These are phyloP conservation scores for Grammomys surdaster DNA, from an alignment of 2,113 vertebrate species.

Conservation along the genomic window DNA sequence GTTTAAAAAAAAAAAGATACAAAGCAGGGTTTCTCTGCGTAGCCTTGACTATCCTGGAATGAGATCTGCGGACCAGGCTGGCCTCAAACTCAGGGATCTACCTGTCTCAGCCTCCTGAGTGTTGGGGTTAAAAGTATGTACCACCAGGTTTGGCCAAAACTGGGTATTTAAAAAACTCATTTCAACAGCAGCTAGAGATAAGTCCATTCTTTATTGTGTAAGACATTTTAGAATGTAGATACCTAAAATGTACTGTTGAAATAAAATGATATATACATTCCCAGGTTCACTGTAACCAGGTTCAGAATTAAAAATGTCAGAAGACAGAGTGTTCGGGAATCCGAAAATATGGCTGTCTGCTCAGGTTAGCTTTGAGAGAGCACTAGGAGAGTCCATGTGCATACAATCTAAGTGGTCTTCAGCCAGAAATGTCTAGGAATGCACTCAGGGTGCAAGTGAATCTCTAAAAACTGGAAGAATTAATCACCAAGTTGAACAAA, in stretches of 20 bases:
- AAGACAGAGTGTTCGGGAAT: slow-evolving; percentile 44
- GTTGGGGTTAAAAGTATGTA: background rate
- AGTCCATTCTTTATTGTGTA: slow-evolving; percentile 61
- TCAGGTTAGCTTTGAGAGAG: slow-evolving; percentile 17
- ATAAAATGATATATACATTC: slow-evolving; percentile 71
- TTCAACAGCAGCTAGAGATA: slow-evolving; percentile 70
- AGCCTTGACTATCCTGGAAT: background rate
- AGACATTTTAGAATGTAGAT: slow-evolving; percentile 67
- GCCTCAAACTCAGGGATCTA: background rate
- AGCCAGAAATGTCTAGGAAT: slow-evolving; percentile 51
- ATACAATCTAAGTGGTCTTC: background rate
- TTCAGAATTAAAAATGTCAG: slow-evolving; percentile 47
- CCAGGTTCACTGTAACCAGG: slow-evolving; percentile 58
- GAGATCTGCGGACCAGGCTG: background rate
- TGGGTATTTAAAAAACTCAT: slow-evolving; percentile 53
- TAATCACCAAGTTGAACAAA: slow-evolving; percentile 55
- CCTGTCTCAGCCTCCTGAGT: background rate
- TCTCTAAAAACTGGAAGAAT: slow-evolving; percentile 58
- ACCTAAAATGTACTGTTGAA: slow-evolving; percentile 72
- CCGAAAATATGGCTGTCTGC: background rate
- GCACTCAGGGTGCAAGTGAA: background rate
- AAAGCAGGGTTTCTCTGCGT: background rate
- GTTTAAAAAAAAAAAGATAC: no score
- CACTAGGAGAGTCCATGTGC: background rate
- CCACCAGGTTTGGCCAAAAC: background rate